Conservation (phyloP, 2,797 vertebrate genomes). For the Petrocephalus schoutedeni region DNA sequence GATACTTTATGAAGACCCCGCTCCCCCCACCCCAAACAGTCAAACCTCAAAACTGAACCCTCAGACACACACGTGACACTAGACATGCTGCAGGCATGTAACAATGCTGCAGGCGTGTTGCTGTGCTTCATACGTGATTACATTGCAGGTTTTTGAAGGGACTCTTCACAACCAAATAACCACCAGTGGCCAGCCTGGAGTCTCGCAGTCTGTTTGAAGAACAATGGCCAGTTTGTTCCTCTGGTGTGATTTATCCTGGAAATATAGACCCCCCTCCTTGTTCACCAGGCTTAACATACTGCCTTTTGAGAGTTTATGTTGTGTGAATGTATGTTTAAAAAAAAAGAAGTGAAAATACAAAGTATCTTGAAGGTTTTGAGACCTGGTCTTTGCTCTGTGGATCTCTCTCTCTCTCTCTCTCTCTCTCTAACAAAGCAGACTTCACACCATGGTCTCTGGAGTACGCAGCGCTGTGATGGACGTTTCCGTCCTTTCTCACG, state of each 20-base stretch:
- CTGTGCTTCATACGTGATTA: not conserved
- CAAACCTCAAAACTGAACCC: not conserved
- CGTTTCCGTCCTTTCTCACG: not conserved
- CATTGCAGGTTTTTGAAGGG: not conserved
- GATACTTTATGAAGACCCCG: not conserved
- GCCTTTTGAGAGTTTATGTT: slow-evolving; percentile 39
- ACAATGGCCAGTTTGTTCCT: not conserved
- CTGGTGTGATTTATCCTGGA: not conserved
- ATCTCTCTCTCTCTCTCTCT: not conserved
- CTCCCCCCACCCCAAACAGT: not conserved
- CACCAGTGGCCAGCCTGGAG: not conserved
- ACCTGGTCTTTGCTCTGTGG: slow-evolving; percentile 22
- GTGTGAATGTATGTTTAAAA: slow-evolving; percentile 65
- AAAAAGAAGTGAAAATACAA: slow-evolving; percentile 43
- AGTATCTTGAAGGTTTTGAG: slow-evolving; percentile 42
- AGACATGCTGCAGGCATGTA: not conserved
- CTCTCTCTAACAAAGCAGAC: not conserved
- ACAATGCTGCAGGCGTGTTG: not conserved
- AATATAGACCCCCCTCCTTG: not conserved
- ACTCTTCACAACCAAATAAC: not conserved
- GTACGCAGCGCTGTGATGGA: not conserved
- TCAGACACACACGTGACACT: not conserved
- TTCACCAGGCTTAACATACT: slow-evolving; percentile 7
- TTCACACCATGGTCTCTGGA: not conserved
- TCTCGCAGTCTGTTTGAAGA: not conserved